These are phyloP conservation scores for Ichneumon xanthorius DNA, from an alignment of 2,888 invertebrate species.

Conservation along the genomic window DNA sequence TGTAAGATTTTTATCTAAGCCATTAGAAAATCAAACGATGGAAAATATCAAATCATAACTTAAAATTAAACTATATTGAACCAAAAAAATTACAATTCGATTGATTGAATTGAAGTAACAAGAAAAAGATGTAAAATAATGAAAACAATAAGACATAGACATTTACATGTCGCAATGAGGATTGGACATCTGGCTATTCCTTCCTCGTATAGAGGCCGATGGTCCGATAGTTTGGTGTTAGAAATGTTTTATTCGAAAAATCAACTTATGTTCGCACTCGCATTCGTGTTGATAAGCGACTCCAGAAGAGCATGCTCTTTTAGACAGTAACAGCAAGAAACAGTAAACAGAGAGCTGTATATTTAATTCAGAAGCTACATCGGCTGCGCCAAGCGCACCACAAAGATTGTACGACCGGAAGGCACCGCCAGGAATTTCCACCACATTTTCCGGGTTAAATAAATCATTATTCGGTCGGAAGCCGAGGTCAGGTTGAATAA, in stretches of 20 bases:
- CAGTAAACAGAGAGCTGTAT: background rate
- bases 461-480: constrained; percentile 47
- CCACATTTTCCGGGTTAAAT: constrained; percentile 52
- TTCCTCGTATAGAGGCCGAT: background rate
- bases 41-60: no score
- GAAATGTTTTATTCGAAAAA: background rate
- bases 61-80: no score
- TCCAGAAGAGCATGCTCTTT: background rate
- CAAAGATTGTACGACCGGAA: constrained; percentile 9
- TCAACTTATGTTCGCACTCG: background rate
- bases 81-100: no score
- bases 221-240: no score
- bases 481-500: constrained; percentile 49
- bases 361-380: constrained; percentile 20
- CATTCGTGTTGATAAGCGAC: background rate
- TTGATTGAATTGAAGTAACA: no score
- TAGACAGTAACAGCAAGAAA: background rate
- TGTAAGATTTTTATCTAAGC: constrained; percentile 28
- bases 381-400: background rate
- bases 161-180: background rate
- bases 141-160: no score
- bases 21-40: no score
- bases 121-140: no score
- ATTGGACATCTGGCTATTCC: background rate
- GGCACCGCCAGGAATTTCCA: constrained; percentile 15